A percentile compares a stretch with the other conserved stretches of the same genome.
Evolutionary conservation across 1,140 invertebrate species (phyloP).

Genomic region (Zaprionus ghesquierei): DNA sequence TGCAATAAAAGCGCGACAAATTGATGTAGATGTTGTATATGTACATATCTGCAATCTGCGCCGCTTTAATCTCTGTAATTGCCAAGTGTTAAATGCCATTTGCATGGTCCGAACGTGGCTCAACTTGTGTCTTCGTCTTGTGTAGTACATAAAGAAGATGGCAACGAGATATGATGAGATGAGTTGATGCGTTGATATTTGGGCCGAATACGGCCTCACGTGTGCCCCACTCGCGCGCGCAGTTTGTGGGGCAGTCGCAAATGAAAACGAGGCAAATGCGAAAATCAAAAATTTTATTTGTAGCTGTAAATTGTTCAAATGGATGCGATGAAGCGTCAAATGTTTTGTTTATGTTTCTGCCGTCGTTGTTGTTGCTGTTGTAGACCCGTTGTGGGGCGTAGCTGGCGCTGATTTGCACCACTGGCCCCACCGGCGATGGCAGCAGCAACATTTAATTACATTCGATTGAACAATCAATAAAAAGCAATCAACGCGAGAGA

Average conservation of each 20-base stretch:
- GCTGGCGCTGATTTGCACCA: constrained; percentile 53
- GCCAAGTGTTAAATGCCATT: constrained; percentile 56
- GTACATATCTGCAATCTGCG: constrained; percentile 17
- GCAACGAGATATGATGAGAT: background rate
- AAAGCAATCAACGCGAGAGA: constrained; percentile 60
- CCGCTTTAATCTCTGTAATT: constrained; percentile 58
- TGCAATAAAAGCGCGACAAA: constrained; percentile 14
- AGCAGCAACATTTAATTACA: constrained; percentile 59
- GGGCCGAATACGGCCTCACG: background rate
- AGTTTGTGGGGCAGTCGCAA: background rate
- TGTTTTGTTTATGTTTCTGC: background rate
- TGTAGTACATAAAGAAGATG: constrained; percentile 13
- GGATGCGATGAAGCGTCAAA: constrained; percentile 50
- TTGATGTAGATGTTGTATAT: constrained; percentile 4
- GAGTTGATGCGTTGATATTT: background rate
- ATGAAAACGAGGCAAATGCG: constrained; percentile 32
- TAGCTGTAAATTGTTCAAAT: constrained; percentile 35
- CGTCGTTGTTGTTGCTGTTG: background rate
- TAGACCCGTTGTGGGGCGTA: constrained; percentile 32
- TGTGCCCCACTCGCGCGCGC: background rate
- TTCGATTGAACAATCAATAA: constrained; percentile 78
- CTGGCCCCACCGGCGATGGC: constrained; percentile 46
- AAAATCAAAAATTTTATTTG: constrained; percentile 37
- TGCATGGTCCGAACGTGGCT: constrained; percentile 14
- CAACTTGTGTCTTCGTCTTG: background rate